A percentile compares a stretch with the other conserved stretches of the same genome.
phyloP scores from a whole-genome alignment of 2,797 vertebrate species.

The Tolypeutes matacus region DNA sequence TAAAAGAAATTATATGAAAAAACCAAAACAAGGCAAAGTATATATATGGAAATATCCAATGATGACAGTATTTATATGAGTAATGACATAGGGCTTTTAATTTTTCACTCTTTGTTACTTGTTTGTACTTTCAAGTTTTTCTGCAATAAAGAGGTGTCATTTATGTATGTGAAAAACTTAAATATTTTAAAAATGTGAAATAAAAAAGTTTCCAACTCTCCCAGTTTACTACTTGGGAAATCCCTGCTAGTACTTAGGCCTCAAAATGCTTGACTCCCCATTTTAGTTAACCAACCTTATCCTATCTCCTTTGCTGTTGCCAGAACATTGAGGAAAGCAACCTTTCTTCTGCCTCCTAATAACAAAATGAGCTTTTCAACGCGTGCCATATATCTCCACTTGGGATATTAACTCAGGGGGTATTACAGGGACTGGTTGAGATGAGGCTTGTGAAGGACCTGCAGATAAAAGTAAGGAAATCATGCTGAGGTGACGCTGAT shows the following conservation, averaged over 20 bases:
- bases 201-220: neutral
- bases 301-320: neutral
- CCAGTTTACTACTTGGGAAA: neutral
- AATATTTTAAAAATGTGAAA: neutral
- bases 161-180: slow-evolving; percentile 31
- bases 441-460: neutral
- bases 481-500: rapidly evolving
- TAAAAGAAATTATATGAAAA: too few species aligned
- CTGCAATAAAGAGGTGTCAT: neutral
- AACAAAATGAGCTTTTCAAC: neutral
- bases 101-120: slow-evolving; percentile 44
- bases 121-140: slow-evolving; percentile 16
- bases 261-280: neutral
- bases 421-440: neutral
- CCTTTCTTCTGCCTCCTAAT: neutral
- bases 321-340: slow-evolving; percentile 5
- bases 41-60: neutral
- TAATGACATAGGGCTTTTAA: neutral
- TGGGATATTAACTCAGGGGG: slow-evolving; percentile 7
- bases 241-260: too few species aligned
- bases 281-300: neutral
- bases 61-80: neutral
- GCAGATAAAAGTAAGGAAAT: neutral
- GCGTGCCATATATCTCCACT: neutral
- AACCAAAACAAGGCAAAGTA: neutral